Conservation (phyloP, 2,888 invertebrate species). For the Erebia palarica region DNA sequence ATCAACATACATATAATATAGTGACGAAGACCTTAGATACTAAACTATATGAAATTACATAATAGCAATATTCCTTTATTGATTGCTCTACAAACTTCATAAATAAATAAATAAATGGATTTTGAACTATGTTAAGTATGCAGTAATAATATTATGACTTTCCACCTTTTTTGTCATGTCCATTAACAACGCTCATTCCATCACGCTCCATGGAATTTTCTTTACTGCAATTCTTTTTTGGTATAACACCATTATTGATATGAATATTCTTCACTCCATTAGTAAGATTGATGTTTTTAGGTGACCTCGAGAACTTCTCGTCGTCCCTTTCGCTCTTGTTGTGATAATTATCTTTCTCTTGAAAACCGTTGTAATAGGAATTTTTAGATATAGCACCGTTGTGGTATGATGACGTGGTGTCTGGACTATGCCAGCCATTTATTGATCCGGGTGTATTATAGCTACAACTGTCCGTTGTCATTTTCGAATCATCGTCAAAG, state of each 20-base stretch:
- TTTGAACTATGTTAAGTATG: background rate
- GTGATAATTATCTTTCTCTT: constrained; percentile 56
- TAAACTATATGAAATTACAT: background rate
- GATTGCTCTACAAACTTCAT: background rate
- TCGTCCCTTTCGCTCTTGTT: constrained; percentile 52
- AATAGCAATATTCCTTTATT: no score
- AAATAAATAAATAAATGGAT: background rate
- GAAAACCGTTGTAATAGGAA: constrained; percentile 70
- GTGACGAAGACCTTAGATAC: background rate
- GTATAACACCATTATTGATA: constrained; percentile 69
- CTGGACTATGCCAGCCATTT: constrained; percentile 83
- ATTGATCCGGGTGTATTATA: constrained; percentile 79
- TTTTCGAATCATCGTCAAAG: constrained; percentile 82
- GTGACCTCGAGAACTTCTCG: constrained; percentile 60
- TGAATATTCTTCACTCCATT: constrained; percentile 75
- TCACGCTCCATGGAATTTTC: constrained; percentile 69
- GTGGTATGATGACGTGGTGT: constrained; percentile 64
- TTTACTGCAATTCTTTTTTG: constrained; percentile 67
- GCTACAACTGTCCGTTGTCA: constrained; percentile 83
- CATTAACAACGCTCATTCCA: constrained; percentile 52
- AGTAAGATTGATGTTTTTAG: constrained; percentile 71
- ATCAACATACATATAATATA: background rate
- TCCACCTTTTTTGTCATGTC: constrained; percentile 67
- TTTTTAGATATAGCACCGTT: constrained; percentile 76
- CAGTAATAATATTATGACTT: no score